Percentiles rank a stretch among this genome's conserved stretches.
These are phyloP conservation scores for western clawed frog (Xenopus tropicalis) DNA, from an alignment of 2,113 vertebrate genomes.

Conservation along the genomic window DNA sequence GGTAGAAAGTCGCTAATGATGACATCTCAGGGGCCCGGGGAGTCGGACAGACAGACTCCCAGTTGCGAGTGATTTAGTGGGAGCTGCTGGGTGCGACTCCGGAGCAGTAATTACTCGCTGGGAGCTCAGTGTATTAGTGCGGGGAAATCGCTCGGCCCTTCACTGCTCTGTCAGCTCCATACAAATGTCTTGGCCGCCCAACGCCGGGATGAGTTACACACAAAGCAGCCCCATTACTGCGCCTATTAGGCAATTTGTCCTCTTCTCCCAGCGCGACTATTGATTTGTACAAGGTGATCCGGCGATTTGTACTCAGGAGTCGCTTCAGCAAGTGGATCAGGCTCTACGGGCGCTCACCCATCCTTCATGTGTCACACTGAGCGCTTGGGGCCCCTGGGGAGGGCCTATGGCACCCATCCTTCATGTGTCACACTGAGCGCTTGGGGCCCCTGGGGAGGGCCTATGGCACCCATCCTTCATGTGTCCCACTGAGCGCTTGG, in stretches of 20 bases:
- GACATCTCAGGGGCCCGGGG: no score
- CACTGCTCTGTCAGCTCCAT: conserved; percentile 9
- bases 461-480: conserved; percentile 1
- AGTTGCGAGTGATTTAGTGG: conserved; percentile 12
- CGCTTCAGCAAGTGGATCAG: conserved; percentile 5
- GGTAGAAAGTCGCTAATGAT: no score
- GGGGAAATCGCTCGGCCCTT: conserved; percentile 20
- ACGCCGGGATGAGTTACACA: conserved; percentile 23
- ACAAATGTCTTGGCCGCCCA: no score
- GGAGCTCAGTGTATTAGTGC: conserved; percentile 25
- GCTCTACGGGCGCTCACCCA: not conserved
- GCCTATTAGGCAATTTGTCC: conserved; percentile 33
- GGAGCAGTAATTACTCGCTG: not conserved
- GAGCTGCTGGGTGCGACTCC: not conserved
- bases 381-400: not conserved
- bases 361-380: no score
- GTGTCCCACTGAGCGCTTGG: not conserved
- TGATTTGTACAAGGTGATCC: conserved; percentile 44
- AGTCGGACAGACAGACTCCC: not conserved
- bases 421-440: not conserved
- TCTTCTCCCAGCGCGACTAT: conserved; percentile 27
- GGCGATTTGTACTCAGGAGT: conserved; percentile 23
- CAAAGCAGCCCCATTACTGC: conserved; percentile 27
- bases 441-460: not conserved
- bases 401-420: not conserved